Percentiles rank a stretch among this genome's conserved stretches.
Conservation (phyloP, 2,888 invertebrate species). For the Drosophila subsilvestris region DNA sequence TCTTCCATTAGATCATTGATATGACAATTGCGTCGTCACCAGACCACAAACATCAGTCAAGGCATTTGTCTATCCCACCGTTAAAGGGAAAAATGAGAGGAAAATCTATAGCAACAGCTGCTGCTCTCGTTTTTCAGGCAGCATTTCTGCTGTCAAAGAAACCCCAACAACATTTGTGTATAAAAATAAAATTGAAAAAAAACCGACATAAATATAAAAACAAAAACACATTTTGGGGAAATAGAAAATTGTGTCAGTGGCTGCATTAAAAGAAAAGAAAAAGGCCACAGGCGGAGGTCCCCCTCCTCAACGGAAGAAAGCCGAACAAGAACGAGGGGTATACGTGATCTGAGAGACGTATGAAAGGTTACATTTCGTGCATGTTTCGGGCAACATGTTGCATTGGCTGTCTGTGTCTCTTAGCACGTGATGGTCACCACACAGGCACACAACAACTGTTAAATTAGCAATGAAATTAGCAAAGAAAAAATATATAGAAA, state of each 20-base stretch:
- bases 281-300: slow-evolving; percentile 27
- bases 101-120: slow-evolving; percentile 60
- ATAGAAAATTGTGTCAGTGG: slow-evolving; percentile 69
- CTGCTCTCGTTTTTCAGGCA: slow-evolving; percentile 64
- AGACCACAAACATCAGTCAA: slow-evolving; percentile 25
- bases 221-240: slow-evolving; percentile 42
- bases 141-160: slow-evolving; percentile 55
- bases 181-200: slow-evolving; percentile 70
- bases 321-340: slow-evolving; percentile 11
- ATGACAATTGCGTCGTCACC: slow-evolving; percentile 1
- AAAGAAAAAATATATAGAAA: slow-evolving; percentile 11
- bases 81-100: slow-evolving; percentile 23
- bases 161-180: slow-evolving; percentile 44
- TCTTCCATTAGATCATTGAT: too few relatives aligned
- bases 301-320: not conserved
- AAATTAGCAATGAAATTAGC: slow-evolving; percentile 17
- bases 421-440: slow-evolving; percentile 30
- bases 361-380: slow-evolving; percentile 46
- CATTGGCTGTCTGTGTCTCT: slow-evolving; percentile 7
- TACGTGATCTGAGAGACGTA: slow-evolving; percentile 59
- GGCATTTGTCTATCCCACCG: slow-evolving; percentile 10
- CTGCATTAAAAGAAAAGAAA: slow-evolving; percentile 38
- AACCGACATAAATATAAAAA: slow-evolving; percentile 35
- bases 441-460: slow-evolving; percentile 7
- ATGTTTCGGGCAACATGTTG: slow-evolving; percentile 38